A percentile compares a stretch with the other conserved stretches of the same genome.
Conservation (phyloP, 2,888 invertebrate genomes). For the Timema podura region DNA sequence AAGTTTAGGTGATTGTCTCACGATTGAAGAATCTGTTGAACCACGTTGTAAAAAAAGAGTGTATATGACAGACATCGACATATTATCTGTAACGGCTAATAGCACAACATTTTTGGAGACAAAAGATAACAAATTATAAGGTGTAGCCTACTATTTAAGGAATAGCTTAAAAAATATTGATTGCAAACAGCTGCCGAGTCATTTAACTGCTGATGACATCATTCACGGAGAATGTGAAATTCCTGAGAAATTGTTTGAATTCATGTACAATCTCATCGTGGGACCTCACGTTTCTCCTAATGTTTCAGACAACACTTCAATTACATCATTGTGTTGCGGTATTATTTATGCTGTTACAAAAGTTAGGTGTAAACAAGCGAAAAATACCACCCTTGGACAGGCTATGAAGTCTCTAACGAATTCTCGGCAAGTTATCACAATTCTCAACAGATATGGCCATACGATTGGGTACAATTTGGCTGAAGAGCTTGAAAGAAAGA, state of each 20-base stretch:
- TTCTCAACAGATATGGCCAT: conserved; percentile 6
- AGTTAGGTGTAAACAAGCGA: background rate
- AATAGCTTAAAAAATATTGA: background rate
- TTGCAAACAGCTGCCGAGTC: background rate
- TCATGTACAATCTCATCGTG: conserved; percentile 1
- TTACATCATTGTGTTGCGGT: background rate
- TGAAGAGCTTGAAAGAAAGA: background rate
- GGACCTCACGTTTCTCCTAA: background rate
- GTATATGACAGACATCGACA: background rate
- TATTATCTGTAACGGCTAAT: background rate
- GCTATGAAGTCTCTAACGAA: conserved; percentile 8
- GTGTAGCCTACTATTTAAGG: conserved; percentile 1
- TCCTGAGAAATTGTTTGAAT: conserved; percentile 4
- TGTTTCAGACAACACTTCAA: background rate
- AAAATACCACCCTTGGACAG: background rate
- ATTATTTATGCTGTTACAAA: background rate
- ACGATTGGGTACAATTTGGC: conserved; percentile 9
- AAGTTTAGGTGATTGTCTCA: no score
- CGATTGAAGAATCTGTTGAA: no score
- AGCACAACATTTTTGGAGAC: background rate
- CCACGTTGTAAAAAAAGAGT: background rate
- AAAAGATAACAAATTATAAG: background rate
- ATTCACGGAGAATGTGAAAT: conserved; percentile 3
- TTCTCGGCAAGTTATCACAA: conserved; percentile 5
- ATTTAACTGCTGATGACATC: background rate